phyloP scores from a whole-genome alignment of 2,797 vertebrate genomes.

The Galagoides demidoff region DNA sequence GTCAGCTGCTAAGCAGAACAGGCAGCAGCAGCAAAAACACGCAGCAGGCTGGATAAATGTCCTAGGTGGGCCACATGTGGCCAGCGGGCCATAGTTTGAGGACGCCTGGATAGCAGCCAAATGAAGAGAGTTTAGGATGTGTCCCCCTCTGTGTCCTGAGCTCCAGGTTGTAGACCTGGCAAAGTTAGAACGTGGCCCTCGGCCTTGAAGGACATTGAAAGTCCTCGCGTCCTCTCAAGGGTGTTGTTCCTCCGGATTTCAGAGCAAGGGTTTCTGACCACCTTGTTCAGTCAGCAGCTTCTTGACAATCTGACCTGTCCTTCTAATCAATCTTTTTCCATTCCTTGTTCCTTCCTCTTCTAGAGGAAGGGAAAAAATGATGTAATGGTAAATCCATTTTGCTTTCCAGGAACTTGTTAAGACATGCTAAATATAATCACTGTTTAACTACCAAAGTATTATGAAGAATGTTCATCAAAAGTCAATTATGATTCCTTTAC shows the following conservation, averaged over 20 bases:
- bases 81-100: too few relatives aligned
- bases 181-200: not conserved
- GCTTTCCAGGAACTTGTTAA: conserved; percentile 51
- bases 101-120: not conserved
- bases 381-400: conserved; percentile 42
- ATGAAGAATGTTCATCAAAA: conserved; percentile 15
- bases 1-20: too few relatives aligned
- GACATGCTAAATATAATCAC: not conserved
- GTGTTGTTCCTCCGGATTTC: not conserved
- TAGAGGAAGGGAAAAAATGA: conserved; percentile 36
- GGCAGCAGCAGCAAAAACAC: too few relatives aligned
- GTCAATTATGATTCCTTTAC: not conserved
- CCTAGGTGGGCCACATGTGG: too few relatives aligned
- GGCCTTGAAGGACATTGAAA: not conserved
- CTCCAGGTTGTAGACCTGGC: not conserved
- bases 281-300: not conserved
- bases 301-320: not conserved
- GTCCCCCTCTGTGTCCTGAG: not conserved
- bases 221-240: not conserved
- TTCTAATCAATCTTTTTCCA: conserved; percentile 36
- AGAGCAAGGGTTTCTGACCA: conserved; percentile 11
- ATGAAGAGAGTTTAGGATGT: conserved; percentile 10
- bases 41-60: too few relatives aligned
- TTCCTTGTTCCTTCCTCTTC: conserved; percentile 10
- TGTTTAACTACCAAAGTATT: conserved; percentile 13